Evolutionary conservation across 2,113 vertebrate species (phyloP).

Genomic region (Buteo buteo): DNA sequence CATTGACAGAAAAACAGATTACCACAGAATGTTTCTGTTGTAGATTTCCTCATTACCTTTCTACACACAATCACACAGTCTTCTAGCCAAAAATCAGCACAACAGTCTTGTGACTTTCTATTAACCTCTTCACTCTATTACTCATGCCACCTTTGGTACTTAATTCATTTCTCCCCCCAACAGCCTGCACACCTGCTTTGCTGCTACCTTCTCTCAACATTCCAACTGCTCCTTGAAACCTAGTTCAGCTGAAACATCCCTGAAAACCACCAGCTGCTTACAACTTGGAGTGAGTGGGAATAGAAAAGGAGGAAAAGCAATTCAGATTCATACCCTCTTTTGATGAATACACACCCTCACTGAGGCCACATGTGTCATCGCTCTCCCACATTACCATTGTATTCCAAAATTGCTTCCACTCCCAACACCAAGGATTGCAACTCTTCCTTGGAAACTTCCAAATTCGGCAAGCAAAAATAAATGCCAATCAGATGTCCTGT

Average conservation of each 20-base stretch:
- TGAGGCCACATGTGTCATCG: background rate
- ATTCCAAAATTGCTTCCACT: background rate
- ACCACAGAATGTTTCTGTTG: background rate
- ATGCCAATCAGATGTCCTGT: background rate
- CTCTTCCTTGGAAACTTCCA: background rate
- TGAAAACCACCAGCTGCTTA: background rate
- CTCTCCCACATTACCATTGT: background rate
- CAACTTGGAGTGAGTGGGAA: background rate
- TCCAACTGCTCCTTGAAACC: background rate
- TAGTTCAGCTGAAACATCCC: background rate
- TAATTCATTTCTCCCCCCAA: background rate
- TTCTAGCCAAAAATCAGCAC: background rate
- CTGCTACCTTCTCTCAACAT: background rate
- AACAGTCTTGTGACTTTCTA: background rate
- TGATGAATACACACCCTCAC: background rate
- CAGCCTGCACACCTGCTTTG: background rate
- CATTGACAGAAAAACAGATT: background rate
- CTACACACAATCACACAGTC: background rate
- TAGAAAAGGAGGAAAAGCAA: background rate
- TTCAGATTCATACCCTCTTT: background rate
- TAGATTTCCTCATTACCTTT: background rate
- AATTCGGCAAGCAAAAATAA: background rate
- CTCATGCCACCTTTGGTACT: background rate
- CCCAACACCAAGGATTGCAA: background rate
- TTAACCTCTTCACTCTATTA: background rate